phyloP scores from a whole-genome alignment of 2,888 invertebrate genomes.

The Cephus sareptanus region DNA sequence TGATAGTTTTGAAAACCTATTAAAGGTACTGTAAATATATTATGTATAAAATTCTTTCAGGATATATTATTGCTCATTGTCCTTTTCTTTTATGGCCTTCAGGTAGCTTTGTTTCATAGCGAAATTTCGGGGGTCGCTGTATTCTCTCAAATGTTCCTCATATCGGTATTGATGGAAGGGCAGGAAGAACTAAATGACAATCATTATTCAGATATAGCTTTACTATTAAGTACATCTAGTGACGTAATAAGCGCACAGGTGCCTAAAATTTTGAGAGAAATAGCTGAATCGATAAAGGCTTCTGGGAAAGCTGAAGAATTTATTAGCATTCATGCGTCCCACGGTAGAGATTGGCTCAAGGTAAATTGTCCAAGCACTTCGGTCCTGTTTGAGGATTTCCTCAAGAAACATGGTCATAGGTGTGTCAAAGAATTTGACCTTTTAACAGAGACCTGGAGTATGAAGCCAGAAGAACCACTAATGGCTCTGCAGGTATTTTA shows the following conservation, averaged over 20 bases:
- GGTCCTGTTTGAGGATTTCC: conserved; percentile 70
- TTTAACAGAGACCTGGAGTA: conserved; percentile 74
- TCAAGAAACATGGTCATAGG: conserved; percentile 79
- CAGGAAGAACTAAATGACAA: conserved; percentile 72
- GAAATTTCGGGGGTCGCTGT: conserved; percentile 68
- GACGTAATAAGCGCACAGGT: conserved; percentile 83
- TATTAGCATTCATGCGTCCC: conserved; percentile 65
- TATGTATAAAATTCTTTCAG: not conserved
- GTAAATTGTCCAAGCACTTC: conserved; percentile 67
- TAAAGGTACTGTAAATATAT: not conserved
- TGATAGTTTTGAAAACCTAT: not conserved
- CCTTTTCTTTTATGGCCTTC: conserved; percentile 6
- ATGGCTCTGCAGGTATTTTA: conserved; percentile 70
- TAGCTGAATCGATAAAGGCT: conserved; percentile 66
- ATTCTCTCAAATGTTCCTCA: conserved; percentile 69
- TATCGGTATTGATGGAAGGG: conserved; percentile 69
- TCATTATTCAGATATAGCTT: conserved; percentile 77
- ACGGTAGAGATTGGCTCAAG: conserved; percentile 72
- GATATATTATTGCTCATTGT: not conserved
- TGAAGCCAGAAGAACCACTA: conserved; percentile 73
- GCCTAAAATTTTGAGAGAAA: conserved; percentile 68
- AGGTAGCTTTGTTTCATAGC: conserved; percentile 64
- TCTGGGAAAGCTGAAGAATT: conserved; percentile 69
- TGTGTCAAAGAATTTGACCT: conserved; percentile 78
- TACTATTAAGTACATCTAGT: conserved; percentile 75